Conservation (phyloP, 1,140 invertebrate genomes). For the Pomacea maculata region DNA sequence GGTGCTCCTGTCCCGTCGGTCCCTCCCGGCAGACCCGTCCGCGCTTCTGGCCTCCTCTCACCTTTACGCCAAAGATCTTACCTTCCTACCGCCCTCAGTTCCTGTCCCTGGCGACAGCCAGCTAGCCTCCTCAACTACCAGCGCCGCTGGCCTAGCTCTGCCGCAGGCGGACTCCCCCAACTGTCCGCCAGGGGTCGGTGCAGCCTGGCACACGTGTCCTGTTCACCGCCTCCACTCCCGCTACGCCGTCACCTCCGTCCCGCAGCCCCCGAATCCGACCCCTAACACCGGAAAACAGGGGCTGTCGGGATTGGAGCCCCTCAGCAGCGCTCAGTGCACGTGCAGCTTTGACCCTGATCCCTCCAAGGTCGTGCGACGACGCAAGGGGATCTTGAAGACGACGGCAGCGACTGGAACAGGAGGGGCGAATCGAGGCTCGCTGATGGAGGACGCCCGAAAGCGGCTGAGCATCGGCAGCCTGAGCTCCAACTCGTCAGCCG, state of each 20-base stretch:
- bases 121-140: too few species aligned
- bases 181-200: neutral
- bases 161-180: neutral
- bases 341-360: constrained; percentile 16
- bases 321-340: constrained; percentile 4
- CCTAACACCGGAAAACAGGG: neutral
- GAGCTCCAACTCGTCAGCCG: constrained; percentile 61
- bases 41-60: neutral
- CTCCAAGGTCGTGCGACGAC: constrained; percentile 36
- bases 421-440: constrained; percentile 11
- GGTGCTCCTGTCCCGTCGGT: neutral
- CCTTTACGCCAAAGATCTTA: too few species aligned
- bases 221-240: neutral
- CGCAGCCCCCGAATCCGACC: neutral
- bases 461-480: constrained; percentile 59
- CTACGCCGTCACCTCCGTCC: too few species aligned
- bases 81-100: too few species aligned
- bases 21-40: neutral
- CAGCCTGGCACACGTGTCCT: neutral
- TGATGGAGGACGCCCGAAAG: constrained; percentile 45
- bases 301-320: neutral
- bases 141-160: too few species aligned
- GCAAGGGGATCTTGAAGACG: constrained; percentile 53
- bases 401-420: constrained; percentile 3
- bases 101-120: too few species aligned